Evolutionary conservation across 2,888 invertebrate species (phyloP), one percentile per base, ranked within the genome.

Genomic region (Temnothorax unifasciatus): DNA sequence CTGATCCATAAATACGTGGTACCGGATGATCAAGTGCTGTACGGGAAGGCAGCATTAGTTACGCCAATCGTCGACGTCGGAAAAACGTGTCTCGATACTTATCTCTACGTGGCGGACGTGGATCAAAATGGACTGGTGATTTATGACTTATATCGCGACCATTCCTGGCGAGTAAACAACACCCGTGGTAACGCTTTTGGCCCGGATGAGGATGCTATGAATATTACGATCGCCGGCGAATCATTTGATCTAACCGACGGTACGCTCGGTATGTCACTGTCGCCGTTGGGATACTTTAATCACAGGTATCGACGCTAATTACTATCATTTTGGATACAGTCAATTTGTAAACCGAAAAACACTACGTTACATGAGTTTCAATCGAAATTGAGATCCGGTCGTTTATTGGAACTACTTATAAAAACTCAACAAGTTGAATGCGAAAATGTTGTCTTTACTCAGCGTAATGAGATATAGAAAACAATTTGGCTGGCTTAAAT

Each of bases 21-120:
- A 47, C 94, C 95, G 59, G 82, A 83, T 66, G 92, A 92, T 85
- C 94, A 94, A 88, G 85, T 91, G 47, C 83, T 93, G 47, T 85
- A 89, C 73, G 92, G 94, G 29, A 91, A 87, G 63, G 92, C 94
- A 4, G 91, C 93, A 74, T 91, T 92, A 41, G 95, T 95, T 57
- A 94, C 93, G 44, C 95, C 95, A 57, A 92, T 95, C 69, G 94
- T 95, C 47, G 95, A 95, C 5, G 88, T 95, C 81, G 94, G 94
- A 54, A 87, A 92, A 83, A 92, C 91, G 61, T 94, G 95, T 85
- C 61, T 88, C 52, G 93, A 95, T 84, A 88, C 94, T 76, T 91
- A 91, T 90, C 91, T 95, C 47, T 95, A 95, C 88, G 93, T 94
- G 25, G 94, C 94, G 68, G 95, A 95, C 83, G 94, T 95, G 29